Evolutionary conservation across 1,140 invertebrate genomes (phyloP).

Genomic region (Plectrocnemia conspersa): DNA sequence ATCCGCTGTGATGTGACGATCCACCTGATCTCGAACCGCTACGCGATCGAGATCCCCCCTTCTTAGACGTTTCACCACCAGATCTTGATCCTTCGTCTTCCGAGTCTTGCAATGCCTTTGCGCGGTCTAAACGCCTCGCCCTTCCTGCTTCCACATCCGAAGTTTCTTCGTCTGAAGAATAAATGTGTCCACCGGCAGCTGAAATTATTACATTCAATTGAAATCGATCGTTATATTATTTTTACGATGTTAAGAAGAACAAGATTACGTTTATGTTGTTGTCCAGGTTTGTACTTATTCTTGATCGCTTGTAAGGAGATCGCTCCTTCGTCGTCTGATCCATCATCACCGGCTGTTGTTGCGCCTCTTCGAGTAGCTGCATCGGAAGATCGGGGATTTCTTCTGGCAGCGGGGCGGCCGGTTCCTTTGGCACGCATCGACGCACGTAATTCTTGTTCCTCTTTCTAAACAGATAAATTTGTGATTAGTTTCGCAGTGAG

Average conservation of each 20-base stretch:
- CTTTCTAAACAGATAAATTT: slow-evolving; percentile 67
- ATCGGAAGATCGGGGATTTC: slow-evolving; percentile 59
- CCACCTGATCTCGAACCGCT: slow-evolving; percentile 21
- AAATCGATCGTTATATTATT: slow-evolving; percentile 8
- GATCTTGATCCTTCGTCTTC: slow-evolving; percentile 56
- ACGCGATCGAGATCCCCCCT: slow-evolving; percentile 27
- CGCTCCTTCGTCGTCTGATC: slow-evolving; percentile 84
- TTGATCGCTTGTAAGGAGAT: slow-evolving; percentile 93
- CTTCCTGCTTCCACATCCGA: slow-evolving; percentile 79
- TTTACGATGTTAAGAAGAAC: slow-evolving; percentile 8
- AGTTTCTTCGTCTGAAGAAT: slow-evolving; percentile 86
- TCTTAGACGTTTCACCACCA: slow-evolving; percentile 39
- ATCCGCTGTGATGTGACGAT: slow-evolving; percentile 23
- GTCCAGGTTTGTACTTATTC: slow-evolving; percentile 77
- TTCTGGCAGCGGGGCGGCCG: slow-evolving; percentile 52
- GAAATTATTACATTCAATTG: slow-evolving; percentile 29
- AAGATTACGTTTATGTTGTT: slow-evolving; percentile 49
- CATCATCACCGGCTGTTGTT: slow-evolving; percentile 63
- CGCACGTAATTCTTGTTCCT: slow-evolving; percentile 87
- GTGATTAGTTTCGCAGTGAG: no score
- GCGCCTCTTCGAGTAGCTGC: slow-evolving; percentile 49
- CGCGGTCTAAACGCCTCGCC: slow-evolving; percentile 69
- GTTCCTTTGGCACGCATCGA: slow-evolving; percentile 66
- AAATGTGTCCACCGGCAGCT: slow-evolving; percentile 67
- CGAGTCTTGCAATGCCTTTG: slow-evolving; percentile 81